Evolutionary conservation across 2,113 vertebrate genomes (phyloP), one percentile per base, ranked within the genome.

Genomic region (Urocolius indicus): DNA sequence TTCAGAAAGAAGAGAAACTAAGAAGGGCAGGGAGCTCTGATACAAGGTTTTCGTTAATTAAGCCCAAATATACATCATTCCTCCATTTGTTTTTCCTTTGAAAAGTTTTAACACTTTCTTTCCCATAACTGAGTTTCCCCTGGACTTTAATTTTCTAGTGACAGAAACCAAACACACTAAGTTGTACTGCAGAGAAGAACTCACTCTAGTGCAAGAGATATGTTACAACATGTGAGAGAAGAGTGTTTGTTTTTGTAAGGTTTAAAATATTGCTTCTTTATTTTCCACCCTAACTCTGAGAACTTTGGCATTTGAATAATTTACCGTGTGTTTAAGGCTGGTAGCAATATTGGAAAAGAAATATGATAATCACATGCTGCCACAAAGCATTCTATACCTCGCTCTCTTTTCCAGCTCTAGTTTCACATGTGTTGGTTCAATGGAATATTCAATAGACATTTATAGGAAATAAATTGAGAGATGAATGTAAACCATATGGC

Each of bases 381-480:
- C 98, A 98, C 98, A 98, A 98, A 99, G 98, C 98, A 98, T 98
- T 98, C 98, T 97, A 97, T 96, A 96, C 98, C 96, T 97, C 88
- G 96, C 98, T 98, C 98, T 98, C 98, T 98, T 99, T 99, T 98
- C 98, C 98, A 99, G 98, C 98, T 98, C 98, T 97, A 97, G 98
- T 98, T 98, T 98, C 98, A 99, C 99, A 99, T 98, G 98, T 98
- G 98, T 98, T 99, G 98, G 98, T 98, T 98, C 98, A 95, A 97
- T 98, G 97, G 98, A 99, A 99, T 98, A 99, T 99, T 99, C 98
- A 99, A 98, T 98, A 98, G 98, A 99, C 99, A 99, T 99, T 99
- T 99, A 99, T 99, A 99, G 99, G 99, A 99, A 99, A 99, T 99
- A 99, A 99, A 99, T 99, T 99, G 99, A 99, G 98, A 99, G 98